phyloP scores from a whole-genome alignment of 1,140 invertebrate species.

The Drosophila mauritiana region DNA sequence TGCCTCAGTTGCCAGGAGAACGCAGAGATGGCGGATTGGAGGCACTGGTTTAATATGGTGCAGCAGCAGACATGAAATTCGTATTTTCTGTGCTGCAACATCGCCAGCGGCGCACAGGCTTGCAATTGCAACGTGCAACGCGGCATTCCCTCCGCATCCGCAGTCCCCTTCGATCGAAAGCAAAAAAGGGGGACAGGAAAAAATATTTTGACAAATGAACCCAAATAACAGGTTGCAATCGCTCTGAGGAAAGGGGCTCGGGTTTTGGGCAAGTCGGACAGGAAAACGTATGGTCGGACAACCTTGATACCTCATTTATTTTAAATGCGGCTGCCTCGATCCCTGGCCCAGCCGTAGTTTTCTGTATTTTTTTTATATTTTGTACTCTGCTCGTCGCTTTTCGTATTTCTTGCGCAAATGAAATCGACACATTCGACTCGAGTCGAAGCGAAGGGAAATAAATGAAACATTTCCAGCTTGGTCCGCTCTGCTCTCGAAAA shows the following conservation, averaged over 20 bases:
- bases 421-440: conserved; percentile 76
- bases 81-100: conserved; percentile 42
- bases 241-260: conserved; percentile 47
- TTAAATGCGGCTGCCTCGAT: conserved; percentile 65
- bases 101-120: conserved; percentile 44
- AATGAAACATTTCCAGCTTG: conserved; percentile 46
- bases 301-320: conserved; percentile 84
- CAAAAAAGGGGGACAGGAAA: conserved; percentile 69
- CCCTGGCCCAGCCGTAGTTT: conserved; percentile 42
- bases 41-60: conserved; percentile 47
- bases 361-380: conserved; percentile 22
- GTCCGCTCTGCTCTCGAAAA: conserved; percentile 69
- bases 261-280: conserved; percentile 44
- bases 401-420: conserved; percentile 67
- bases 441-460: conserved; percentile 51
- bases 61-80: conserved; percentile 31
- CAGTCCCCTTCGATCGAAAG: conserved; percentile 58
- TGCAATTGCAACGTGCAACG: conserved; percentile 69
- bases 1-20: conserved; percentile 19
- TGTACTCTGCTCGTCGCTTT: conserved; percentile 23
- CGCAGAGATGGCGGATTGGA: conserved; percentile 55
- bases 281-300: conserved; percentile 82
- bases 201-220: conserved; percentile 85
- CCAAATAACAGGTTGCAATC: conserved; percentile 85
- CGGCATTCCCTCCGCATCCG: conserved; percentile 23